A percentile compares a stretch with the other conserved stretches of the same genome.
Evolutionary conservation across 2,888 invertebrate genomes (phyloP).

Genomic region (Drosophila helvetica): DNA sequence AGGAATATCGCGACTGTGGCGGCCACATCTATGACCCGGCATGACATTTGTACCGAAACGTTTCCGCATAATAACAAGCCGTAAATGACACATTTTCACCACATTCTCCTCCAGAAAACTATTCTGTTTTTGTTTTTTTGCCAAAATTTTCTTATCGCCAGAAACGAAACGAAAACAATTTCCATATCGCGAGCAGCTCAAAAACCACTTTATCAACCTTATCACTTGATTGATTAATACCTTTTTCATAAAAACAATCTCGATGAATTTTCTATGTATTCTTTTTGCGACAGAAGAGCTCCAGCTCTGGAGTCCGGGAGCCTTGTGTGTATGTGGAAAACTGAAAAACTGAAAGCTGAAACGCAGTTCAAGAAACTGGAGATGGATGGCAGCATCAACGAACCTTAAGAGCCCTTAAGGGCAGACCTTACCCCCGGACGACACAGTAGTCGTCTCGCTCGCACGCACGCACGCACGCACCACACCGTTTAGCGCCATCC

Average conservation of each 20-base stretch:
- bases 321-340: slow-evolving; percentile 39
- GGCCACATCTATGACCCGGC: too few relatives aligned
- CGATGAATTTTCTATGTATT: background rate
- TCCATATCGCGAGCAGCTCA: background rate
- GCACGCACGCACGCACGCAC: slow-evolving; percentile 29
- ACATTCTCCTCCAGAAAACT: too few relatives aligned
- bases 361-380: slow-evolving; percentile 66
- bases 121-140: too few relatives aligned
- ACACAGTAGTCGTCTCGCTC: slow-evolving; percentile 48
- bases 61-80: background rate
- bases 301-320: background rate
- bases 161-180: background rate
- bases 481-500: background rate
- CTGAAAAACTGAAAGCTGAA: slow-evolving; percentile 31
- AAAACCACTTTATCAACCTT: slow-evolving; percentile 12
- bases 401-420: slow-evolving; percentile 62
- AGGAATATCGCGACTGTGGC: slow-evolving; percentile 7
- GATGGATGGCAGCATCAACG: slow-evolving; percentile 53
- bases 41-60: background rate
- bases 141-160: background rate
- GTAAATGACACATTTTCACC: background rate
- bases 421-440: background rate
- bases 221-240: slow-evolving; percentile 9
- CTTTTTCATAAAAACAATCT: background rate
- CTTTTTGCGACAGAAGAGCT: background rate